Base-by-base conservation (phyloP, 2,797 vertebrate genomes). In the Moxostoma hubbsi region DNA sequence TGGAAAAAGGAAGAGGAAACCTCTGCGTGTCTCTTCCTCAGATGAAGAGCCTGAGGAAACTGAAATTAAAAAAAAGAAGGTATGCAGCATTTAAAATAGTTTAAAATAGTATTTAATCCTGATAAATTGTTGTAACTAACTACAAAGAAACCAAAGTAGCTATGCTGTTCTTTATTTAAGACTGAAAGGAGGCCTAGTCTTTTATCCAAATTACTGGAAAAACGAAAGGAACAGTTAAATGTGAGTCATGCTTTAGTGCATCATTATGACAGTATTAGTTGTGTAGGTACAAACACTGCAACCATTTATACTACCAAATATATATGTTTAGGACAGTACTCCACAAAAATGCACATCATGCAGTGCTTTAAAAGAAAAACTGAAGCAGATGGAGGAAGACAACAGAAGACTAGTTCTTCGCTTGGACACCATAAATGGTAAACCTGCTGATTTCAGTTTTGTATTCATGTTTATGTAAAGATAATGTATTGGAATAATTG, bases 241-340 rank as follows among this genome's bases (percentile, higher is more conserved):
- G 58, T 61, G 24, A 61, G 58, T 61, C 11, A 62, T 62, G 18
- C 12, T 62, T 62, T 62, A 62, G 18, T 62, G 57, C 16, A 61
- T 36, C 10, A 49, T 49, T 49, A 18, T 24, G 24, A 1, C 1
- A 2, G 5, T 49, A n/a, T n/a, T n/a, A n/a, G n/a, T n/a, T n/a
- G n/a, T n/a, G n/a, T n/a, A n/a, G n/a, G n/a, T n/a, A n/a, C 8
- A 36, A 18, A 36, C 10, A 11, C 36, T 57, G 55, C 15, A 36
- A 24, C 18, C 6, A 16, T 18, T 11, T 61, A 16, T 61, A 11
- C 16, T 36, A 61, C 15, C 1, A 36, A 61, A 18, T 61, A 11
- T 61, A n/a, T n/a, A 16, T 12, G 16, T 36, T 43, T 24, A 62
- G 59, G 59, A 7, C 6, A 62, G 9, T 11, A 62, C 24, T 62